Evolutionary conservation across 2,888 invertebrate species (phyloP).

Genomic region (Euproctis similis): DNA sequence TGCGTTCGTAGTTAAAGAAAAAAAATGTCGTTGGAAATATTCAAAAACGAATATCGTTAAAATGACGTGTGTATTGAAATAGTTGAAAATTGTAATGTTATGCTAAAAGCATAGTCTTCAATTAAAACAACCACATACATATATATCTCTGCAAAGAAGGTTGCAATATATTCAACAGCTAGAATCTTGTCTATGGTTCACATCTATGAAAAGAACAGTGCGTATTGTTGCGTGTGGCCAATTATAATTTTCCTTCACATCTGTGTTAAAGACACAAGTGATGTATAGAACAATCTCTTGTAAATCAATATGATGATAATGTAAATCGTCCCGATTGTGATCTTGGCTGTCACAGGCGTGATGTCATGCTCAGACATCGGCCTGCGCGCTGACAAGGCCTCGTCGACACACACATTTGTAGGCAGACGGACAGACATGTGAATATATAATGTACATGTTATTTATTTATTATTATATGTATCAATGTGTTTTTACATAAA

Average conservation of each 20-base stretch:
- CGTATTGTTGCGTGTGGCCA: slow-evolving; percentile 39
- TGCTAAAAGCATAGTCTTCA: too few species aligned
- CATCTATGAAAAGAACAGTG: too few species aligned
- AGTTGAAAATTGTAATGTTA: too few species aligned
- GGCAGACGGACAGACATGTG: slow-evolving; percentile 23
- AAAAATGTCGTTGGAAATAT: too few species aligned
- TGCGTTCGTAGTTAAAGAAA: too few species aligned
- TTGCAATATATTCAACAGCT: slow-evolving; percentile 8
- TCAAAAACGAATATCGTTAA: too few species aligned
- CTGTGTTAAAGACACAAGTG: slow-evolving; percentile 42
- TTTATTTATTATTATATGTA: slow-evolving; percentile 7
- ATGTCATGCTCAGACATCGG: slow-evolving; percentile 40
- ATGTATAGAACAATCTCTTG: slow-evolving; percentile 33
- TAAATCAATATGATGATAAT: slow-evolving; percentile 68
- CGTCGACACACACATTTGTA: slow-evolving; percentile 24
- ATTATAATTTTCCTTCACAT: slow-evolving; percentile 57
- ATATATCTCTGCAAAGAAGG: too few species aligned
- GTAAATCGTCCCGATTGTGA: slow-evolving; percentile 66
- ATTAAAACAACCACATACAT: too few species aligned
- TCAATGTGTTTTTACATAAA: too few species aligned
- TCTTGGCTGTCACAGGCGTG: slow-evolving; percentile 49
- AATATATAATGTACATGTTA: slow-evolving; percentile 24
- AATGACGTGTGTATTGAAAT: too few species aligned
- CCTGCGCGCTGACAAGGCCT: slow-evolving; percentile 33
- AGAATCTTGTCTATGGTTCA: too few species aligned